Base-by-base conservation (phyloP, 2,888 invertebrate species). In the Stegana nigrithorax region DNA sequence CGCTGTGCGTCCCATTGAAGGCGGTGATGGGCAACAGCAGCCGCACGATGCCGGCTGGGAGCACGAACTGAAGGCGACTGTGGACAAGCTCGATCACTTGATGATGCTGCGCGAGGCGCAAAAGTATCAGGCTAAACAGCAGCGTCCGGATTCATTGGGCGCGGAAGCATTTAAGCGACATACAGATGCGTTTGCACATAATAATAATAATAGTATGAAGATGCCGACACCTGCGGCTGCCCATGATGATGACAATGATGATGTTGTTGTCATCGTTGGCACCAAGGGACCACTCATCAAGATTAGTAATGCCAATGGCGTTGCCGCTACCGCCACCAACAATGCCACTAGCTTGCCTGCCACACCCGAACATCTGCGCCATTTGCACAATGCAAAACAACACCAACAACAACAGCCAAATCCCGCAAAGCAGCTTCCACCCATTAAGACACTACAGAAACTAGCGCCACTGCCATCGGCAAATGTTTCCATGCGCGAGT, bases 71-170 rank as follows among this genome's bases (percentile, higher is more conserved):
- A 92, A 92, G 81, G 90, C 90, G 55, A 92, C 92, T 0, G 90
- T 93, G n/a, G 90, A 93, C 75, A 92, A 92, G 75, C 84, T 93
- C 4, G 93, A 93, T 81, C 91, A 91, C 72, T 85, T 91, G 45
- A 86, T 92, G 79, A 87, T 91, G 88, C 88, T 91, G 85, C 89
- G 90, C 71, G 91, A 91, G 63, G 73, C 76, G 60, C 71, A 73
- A 59, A 66, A 64, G 2, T 59, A 66, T 29, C 70, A 68, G 4
- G 59, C 29, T 70, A 72, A 55, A 56, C 70, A 12, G 66, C 21
- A 70, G 12, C 75, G 83, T 10, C 82, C 82, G 3, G 81, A 79
- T 59, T 82, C 82, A 0, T 64, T 82, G 36, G 82, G 82, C 5
- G 82, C 83, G 21, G 82, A 82, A 63, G 73, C 83, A 10, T 51